Base-by-base conservation (phyloP, 2,888 invertebrate genomes). In the Acrobasis consociella region DNA sequence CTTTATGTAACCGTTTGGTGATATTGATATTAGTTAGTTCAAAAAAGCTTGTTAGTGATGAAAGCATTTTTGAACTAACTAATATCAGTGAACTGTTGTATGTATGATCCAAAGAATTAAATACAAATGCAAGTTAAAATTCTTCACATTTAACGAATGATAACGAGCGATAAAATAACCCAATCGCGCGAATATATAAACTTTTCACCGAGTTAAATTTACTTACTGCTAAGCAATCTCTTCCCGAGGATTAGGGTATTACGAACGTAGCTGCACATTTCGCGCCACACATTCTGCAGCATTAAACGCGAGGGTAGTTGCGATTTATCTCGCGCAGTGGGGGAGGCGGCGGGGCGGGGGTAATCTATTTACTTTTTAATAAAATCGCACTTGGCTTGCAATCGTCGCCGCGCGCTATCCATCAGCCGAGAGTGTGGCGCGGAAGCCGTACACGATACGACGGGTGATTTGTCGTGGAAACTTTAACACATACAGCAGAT, bases 321-420 rank as follows among this genome's bases (percentile, higher is more conserved):
- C 56, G 56, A 56, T 56, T 17, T 46, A 42, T 56, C 42, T 56
- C 42, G 53, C 38, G 42, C 11, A 13, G 11, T 9, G 42, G 56
- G 56, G 11, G 16, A 7, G 22, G 51, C 10, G 42, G 42, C 42
- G 51, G 51, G 51, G 51, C 9, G 5, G 39, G 42, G 56, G 42
- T 56, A 56, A 56, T 56, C 56, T 56, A 42, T 56, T 56, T 56
- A 56, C 42, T 56, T 56, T 56, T 56, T 56, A 56, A 56, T 56
- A 56, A 56, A 56, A 56, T 56, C 42, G 11, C 56, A 56, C 56
- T 56, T 42, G 11, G 42, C 42, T 42, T 42, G 56, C 42, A 56
- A 42, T 56, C 56, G 56, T 42, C 56, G 55, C 55, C 55, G 55
- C 55, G 56, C 39, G 42, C 56, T 46, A 56, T 56, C 17, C 17